Evolutionary conservation across 2,888 invertebrate species (phyloP), one percentile per base, ranked within the genome.

Genomic region (Criorhina ranunculi): DNA sequence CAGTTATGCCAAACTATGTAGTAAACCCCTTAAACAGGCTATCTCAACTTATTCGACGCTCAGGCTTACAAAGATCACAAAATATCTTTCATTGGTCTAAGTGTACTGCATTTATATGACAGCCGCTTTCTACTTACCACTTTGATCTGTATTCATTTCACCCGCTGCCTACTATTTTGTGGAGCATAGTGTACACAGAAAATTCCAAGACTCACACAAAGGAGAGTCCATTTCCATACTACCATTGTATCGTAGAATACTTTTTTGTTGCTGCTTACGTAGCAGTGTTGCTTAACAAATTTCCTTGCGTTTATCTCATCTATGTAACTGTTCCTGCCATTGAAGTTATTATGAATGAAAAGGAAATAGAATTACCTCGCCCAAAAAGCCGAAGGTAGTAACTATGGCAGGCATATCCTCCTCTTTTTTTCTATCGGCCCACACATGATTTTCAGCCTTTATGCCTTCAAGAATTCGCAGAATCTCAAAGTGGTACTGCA

Each of bases 351-450:
- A 15, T 8, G 9, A 12, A 15, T 44, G 37, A 19, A 64, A 49
- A 66, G 72, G 66, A 77, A 82, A 66, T 31, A 35, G 42, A 76
- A 76, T 81, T 75, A 76, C 76, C 81, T 81, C 81, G 70, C 76
- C 69, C 81, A 81, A 64, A 53, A 60, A 53, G 66, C 79, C 79
- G 66, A 73, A 73, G 79, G 79, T 73, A 79, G 75, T 67, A 53
- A n/a, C 64, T 40, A 19, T 51, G 62, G 44, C 53, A 24, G 62
- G 55, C 75, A 66, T 42, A 81, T 77, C 77, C 82, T 82, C 72
- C 82, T 66, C 64, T 49, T 79, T 57, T 55, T 60, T 49, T 35
- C 44, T 19, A 29, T 19, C 35, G 40, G 70, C 77, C 82, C 82
- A 82, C 82, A 72, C 82, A 72, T 40, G 55, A 24, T 24, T 8